These are phyloP conservation scores for Ciconia maguari DNA, from an alignment of 2,113 vertebrate species.

Conservation along the genomic window DNA sequence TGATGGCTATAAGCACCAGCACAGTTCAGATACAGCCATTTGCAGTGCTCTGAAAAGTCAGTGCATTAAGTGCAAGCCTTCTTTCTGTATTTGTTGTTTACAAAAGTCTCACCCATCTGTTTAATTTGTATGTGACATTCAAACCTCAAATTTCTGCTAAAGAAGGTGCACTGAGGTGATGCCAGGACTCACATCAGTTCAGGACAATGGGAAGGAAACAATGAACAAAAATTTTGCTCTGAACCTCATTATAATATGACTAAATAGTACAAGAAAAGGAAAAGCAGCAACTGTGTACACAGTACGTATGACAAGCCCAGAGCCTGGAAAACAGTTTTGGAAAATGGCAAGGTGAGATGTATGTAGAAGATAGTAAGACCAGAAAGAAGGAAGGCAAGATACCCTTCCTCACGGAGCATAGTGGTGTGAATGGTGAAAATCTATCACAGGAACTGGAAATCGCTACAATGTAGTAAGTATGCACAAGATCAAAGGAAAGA, in stretches of 20 bases:
- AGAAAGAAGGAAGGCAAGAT: not conserved
- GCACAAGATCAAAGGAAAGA: not conserved
- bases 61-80: not conserved
- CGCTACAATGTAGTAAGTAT: rapidly evolving
- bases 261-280: not conserved
- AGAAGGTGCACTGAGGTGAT: not conserved
- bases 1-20: not conserved
- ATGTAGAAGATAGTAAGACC: not conserved
- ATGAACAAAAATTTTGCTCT: not conserved
- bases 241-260: not conserved
- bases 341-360: not conserved
- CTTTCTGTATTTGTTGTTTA: not conserved
- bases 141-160: not conserved
- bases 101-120: not conserved
- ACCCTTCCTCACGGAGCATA: not conserved
- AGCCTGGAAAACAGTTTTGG: not conserved
- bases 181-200: not conserved
- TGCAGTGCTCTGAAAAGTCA: not conserved
- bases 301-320: not conserved
- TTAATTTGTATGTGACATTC: not conserved
- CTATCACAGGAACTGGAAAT: not conserved
- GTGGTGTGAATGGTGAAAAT: not conserved
- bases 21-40: not conserved
- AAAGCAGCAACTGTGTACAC: not conserved
- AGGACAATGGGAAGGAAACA: not conserved